Conservation (phyloP, 2,797 vertebrate genomes). For the Linurgus olivaceus region DNA sequence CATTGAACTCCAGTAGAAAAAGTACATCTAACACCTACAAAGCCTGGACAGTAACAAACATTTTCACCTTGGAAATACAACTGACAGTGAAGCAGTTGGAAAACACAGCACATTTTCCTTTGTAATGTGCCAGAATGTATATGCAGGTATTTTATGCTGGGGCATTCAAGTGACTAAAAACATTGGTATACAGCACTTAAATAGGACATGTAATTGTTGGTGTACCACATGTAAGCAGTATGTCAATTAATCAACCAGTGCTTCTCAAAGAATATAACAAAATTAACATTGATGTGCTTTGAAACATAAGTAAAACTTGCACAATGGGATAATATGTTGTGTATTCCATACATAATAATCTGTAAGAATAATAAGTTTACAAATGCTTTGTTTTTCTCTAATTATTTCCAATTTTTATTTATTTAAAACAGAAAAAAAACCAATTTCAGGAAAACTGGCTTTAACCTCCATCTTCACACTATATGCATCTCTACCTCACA, state of each 20-base stretch:
- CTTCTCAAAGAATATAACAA: neutral
- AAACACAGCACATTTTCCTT: neutral
- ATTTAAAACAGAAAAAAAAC: neutral
- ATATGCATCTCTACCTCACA: neutral
- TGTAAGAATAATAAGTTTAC: neutral
- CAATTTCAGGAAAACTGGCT: neutral
- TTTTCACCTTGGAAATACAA: neutral
- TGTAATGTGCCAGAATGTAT: neutral
- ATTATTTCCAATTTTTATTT: neutral
- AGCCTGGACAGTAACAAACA: neutral
- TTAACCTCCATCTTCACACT: neutral
- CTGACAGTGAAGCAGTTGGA: neutral
- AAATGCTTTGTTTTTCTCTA: neutral
- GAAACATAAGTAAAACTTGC: neutral
- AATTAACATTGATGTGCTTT: neutral
- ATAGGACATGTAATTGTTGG: neutral
- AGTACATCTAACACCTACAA: neutral
- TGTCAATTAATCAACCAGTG: neutral
- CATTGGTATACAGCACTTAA: neutral
- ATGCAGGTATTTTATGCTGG: neutral
- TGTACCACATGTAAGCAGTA: neutral
- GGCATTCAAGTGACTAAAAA: neutral
- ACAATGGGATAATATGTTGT: neutral
- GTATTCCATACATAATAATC: neutral
- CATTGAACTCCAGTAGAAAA: neutral